Conservation (phyloP, 2,113 vertebrate genomes). For the Porphyrio hochstetteri region DNA sequence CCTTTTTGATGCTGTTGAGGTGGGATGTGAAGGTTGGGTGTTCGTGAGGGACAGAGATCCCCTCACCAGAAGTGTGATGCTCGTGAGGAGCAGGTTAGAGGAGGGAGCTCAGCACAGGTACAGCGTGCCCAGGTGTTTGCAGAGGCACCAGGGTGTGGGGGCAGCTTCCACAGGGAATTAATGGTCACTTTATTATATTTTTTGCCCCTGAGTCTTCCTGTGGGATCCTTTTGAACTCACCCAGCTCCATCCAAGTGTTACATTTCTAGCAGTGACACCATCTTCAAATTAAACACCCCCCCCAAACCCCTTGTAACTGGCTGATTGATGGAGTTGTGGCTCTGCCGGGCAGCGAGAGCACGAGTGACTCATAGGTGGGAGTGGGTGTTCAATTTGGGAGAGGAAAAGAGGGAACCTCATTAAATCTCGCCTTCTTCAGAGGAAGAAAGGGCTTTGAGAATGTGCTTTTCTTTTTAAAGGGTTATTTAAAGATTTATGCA, state of each 20-base stretch:
- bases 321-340: background rate
- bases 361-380: conserved; percentile 27
- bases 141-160: background rate
- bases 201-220: background rate
- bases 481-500: conserved; percentile 38
- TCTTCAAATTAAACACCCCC: background rate
- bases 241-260: background rate
- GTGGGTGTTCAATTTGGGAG: background rate
- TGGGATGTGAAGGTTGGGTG: background rate
- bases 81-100: rapidly evolving
- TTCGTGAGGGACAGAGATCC: background rate
- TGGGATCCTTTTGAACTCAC: background rate
- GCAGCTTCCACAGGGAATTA: background rate
- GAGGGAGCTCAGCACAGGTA: background rate
- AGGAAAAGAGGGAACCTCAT: conserved; percentile 7
- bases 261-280: background rate
- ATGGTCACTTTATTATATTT: background rate
- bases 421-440: conserved; percentile 4
- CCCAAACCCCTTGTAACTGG: background rate
- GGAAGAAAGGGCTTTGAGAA: background rate
- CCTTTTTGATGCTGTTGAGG: background rate
- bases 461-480: background rate
- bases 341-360: background rate
- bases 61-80: rapidly evolving
- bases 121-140: rapidly evolving